Base-by-base conservation (phyloP, 2,113 vertebrate genomes). In the Amphiprion ocellaris region DNA sequence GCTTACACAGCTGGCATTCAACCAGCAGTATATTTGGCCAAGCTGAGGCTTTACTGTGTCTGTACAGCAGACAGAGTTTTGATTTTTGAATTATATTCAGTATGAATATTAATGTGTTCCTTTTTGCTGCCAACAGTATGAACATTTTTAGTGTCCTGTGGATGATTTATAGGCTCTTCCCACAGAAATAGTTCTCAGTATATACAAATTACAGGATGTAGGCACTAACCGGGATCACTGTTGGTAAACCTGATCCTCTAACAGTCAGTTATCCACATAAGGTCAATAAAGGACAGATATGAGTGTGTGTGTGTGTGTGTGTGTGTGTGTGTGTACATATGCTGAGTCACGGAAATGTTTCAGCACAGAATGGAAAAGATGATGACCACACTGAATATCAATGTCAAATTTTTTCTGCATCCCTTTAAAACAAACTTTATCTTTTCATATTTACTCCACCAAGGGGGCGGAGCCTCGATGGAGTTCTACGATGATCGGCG, bases 371-470 rank as follows among this genome's bases (percentile, higher is more conserved):
- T 52, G 30, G 49, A 81, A 74, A 74, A 64, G 41, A 69, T 44
- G 52, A 69, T 58, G 52, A 63, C 44, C 58, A 5, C 12, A 64
- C 59, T 24, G 41, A 81, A 81, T 69, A 65, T 81, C 79, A 33
- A 75, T 69, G 47, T 19, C 19, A 44, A 44, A 30, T 63, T 74
- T 44, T 33, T 33, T 41, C 19, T 8, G 17, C 19, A 24, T 37
- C 14, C 14, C 17, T 69, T 61, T 26, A 59, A 56, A 56, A 78
- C 24, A 47, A 62, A 70, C 59, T 69, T 55, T n/a, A 9, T 37
- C 6, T 37, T 8, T 37, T 37, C 33, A 37, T 37, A 37, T 37
- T 37, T 26, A 26, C 24, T 26, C 24, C 3, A 3, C 24, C 24
- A 26, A 3, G 24, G 24, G 3, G 24, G 24, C 24, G 24, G 24